phyloP scores from a whole-genome alignment of 1,140 invertebrate species.

The Pseudomyrmex dendroicus region DNA sequence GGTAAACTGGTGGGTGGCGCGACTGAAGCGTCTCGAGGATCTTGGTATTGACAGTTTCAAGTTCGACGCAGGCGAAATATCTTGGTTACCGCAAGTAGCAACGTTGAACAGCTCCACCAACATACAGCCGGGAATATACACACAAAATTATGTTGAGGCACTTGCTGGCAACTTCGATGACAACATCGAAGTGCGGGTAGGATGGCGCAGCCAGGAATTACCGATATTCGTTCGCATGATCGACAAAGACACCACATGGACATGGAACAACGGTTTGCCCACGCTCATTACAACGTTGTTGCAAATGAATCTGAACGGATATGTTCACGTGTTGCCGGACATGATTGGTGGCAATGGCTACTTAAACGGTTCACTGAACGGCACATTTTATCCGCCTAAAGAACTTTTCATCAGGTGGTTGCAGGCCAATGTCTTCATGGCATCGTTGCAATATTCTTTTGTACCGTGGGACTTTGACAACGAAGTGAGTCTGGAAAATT shows the following conservation, averaged over 20 bases:
- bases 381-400: conserved; percentile 86
- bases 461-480: conserved; percentile 94
- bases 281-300: conserved; percentile 93
- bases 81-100: conserved; percentile 87
- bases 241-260: conserved; percentile 94
- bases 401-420: conserved; percentile 97
- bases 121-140: conserved; percentile 87
- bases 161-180: conserved; percentile 87
- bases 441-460: conserved; percentile 94
- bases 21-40: conserved; percentile 87
- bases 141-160: conserved; percentile 88
- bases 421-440: conserved; percentile 94
- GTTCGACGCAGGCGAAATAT: conserved; percentile 95
- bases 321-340: conserved; percentile 94
- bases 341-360: conserved; percentile 97
- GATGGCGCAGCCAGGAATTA: conserved; percentile 89
- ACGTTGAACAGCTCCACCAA: conserved; percentile 83
- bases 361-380: conserved; percentile 83
- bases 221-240: conserved; percentile 95
- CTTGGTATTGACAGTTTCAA: conserved; percentile 94
- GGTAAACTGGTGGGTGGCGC: conserved; percentile 89
- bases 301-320: conserved; percentile 93
- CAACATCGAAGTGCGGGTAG: conserved; percentile 90
- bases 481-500: conserved; percentile 82
- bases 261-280: conserved; percentile 90